A percentile compares a stretch with the other conserved stretches of the same genome.
Conservation (phyloP, 2,113 vertebrate species). For the Mustelus asterias region DNA sequence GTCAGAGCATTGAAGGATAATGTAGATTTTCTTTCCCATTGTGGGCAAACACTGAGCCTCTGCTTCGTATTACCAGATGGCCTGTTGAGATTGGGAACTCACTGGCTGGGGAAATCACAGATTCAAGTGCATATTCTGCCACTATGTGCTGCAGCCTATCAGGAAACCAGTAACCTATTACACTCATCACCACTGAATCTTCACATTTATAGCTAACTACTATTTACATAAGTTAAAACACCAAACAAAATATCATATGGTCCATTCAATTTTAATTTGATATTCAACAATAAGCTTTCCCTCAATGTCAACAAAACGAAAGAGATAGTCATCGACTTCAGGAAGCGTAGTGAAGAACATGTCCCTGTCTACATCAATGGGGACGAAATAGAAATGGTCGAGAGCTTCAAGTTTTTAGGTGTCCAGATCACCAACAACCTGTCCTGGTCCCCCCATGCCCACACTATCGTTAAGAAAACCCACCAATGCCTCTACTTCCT, state of each 20-base stretch:
- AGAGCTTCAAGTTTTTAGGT: too few relatives aligned
- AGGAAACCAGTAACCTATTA: not conserved
- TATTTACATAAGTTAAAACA: not conserved
- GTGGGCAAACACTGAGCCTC: not conserved
- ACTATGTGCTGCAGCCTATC: not conserved
- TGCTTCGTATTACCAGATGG: conserved; percentile 6
- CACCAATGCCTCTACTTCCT: too few relatives aligned
- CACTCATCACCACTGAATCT: not conserved
- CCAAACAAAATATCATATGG: not conserved
- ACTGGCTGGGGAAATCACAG: not conserved
- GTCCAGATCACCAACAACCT: too few relatives aligned
- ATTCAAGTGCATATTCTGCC: not conserved
- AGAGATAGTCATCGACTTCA: too few relatives aligned
- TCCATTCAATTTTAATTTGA: not conserved
- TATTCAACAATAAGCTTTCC: too few relatives aligned
- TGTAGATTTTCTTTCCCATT: not conserved
- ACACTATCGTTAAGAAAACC: too few relatives aligned
- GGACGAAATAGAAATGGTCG: too few relatives aligned
- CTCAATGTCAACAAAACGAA: too few relatives aligned
- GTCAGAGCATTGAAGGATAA: not conserved
- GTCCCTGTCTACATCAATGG: too few relatives aligned
- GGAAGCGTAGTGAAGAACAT: too few relatives aligned
- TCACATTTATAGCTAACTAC: not conserved
- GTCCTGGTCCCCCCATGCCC: too few relatives aligned
- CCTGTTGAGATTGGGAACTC: not conserved